A percentile compares a stretch with the other conserved stretches of the same genome.
phyloP scores from a whole-genome alignment of 2,113 vertebrate genomes.

The Misgurnus anguillicaudatus region DNA sequence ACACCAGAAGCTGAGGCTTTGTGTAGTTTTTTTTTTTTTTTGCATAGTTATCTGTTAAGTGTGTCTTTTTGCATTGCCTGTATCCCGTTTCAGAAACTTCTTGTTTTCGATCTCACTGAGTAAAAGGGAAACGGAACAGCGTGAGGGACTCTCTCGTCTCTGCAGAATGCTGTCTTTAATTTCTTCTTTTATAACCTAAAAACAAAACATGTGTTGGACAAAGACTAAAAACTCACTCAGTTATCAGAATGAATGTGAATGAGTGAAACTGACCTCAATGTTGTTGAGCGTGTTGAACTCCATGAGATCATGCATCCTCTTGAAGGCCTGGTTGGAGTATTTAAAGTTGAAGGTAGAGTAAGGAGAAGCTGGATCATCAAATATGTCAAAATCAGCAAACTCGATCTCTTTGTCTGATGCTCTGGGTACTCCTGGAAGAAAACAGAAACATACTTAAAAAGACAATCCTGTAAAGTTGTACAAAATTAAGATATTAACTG shows the following conservation, averaged over 20 bases:
- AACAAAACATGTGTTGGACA: neutral
- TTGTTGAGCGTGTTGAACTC: conserved; percentile 98
- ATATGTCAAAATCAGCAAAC: conserved; percentile 95
- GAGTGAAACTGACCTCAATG: conserved; percentile 78
- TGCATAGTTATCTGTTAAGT: conserved; percentile 32
- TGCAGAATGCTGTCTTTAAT: conserved; percentile 87
- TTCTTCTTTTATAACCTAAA: conserved; percentile 88
- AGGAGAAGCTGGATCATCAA: conserved; percentile 89
- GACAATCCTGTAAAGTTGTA: neutral
- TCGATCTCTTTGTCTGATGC: conserved; percentile 90
- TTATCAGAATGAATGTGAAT: neutral
- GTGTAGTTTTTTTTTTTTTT: neutral
- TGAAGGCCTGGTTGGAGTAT: conserved; percentile 90
- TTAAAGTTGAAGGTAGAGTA: conserved; percentile 98
- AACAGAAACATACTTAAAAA: neutral
- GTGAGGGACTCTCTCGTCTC: conserved; percentile 82
- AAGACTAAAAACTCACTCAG: neutral
- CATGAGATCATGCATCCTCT: conserved; percentile 93
- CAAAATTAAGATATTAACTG: too few relatives aligned
- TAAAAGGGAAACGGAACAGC: conserved; percentile 80
- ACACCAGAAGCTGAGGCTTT: neutral
- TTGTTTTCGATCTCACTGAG: conserved; percentile 86
- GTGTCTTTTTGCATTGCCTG: conserved; percentile 59
- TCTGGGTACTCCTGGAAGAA: conserved; percentile 81
- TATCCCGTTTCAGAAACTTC: conserved; percentile 81